Conservation (phyloP, 2,888 invertebrate species). For the Coleophora flavipennella region DNA sequence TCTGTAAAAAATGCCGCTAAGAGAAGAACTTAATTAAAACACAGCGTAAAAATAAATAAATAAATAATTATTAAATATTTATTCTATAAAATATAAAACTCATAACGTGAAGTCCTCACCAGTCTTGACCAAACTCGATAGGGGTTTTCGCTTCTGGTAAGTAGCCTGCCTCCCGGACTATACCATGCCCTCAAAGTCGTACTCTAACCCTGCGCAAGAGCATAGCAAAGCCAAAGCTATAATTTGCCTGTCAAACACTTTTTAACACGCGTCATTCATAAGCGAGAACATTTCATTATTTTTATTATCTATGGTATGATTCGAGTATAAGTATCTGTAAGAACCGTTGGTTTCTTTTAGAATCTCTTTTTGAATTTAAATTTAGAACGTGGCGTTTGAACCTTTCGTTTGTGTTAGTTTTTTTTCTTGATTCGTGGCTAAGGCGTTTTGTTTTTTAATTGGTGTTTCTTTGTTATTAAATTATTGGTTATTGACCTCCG, state of each 20-base stretch:
- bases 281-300: conserved; percentile 49
- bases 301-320: conserved; percentile 25
- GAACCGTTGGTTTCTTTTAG: conserved; percentile 38
- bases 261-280: conserved; percentile 55
- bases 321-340: too few species aligned
- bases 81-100: too few species aligned
- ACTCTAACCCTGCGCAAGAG: conserved; percentile 17
- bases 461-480: not conserved
- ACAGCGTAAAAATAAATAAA: too few species aligned
- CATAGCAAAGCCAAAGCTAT: conserved; percentile 27
- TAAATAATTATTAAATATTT: too few species aligned
- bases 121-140: too few species aligned
- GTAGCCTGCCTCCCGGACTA: conserved; percentile 1
- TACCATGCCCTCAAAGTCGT: conserved; percentile 3
- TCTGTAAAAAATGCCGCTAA: too few species aligned
- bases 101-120: too few species aligned
- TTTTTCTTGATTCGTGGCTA: not conserved
- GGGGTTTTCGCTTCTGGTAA: not conserved
- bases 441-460: conserved; percentile 1
- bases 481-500: not conserved
- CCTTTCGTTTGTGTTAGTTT: not conserved
- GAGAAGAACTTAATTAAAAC: too few species aligned
- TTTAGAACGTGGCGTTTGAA: conserved; percentile 1
- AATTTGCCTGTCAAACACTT: conserved; percentile 65
- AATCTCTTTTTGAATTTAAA: conserved; percentile 1